Evolutionary conservation across 2,797 vertebrate species (phyloP).

Genomic region (Galagoides demidoff): DNA sequence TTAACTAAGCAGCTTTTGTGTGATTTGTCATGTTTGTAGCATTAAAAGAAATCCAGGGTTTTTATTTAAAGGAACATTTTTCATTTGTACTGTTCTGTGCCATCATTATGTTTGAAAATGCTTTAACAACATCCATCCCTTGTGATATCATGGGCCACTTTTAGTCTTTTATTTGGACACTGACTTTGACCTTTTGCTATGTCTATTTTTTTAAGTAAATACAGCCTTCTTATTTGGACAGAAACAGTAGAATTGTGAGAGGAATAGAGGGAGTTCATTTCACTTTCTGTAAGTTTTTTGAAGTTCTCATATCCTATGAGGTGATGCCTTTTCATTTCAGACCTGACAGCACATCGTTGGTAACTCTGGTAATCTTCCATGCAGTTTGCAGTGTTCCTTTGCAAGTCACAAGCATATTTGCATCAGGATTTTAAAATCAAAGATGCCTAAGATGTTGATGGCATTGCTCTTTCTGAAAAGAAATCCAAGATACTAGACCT

Average conservation of each 20-base stretch:
- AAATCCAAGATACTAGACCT: slow-evolving; percentile 49
- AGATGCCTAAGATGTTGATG: slow-evolving; percentile 38
- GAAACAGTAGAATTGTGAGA: background rate
- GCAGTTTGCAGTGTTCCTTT: background rate
- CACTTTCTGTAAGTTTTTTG: slow-evolving; percentile 39
- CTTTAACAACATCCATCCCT: slow-evolving; percentile 36
- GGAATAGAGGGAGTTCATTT: background rate
- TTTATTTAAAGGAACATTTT: slow-evolving; percentile 77
- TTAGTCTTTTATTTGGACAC: slow-evolving; percentile 44
- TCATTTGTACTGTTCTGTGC: slow-evolving; percentile 38
- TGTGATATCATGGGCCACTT: slow-evolving; percentile 29
- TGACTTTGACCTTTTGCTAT: slow-evolving; percentile 56
- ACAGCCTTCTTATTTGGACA: background rate
- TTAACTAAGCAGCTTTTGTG: slow-evolving; percentile 80
- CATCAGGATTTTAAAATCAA: slow-evolving; percentile 55
- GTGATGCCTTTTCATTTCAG: slow-evolving; percentile 26
- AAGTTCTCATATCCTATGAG: slow-evolving; percentile 13
- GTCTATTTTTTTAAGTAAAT: slow-evolving; percentile 58
- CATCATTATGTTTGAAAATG: slow-evolving; percentile 37
- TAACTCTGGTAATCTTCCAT: background rate
- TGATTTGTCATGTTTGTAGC: slow-evolving; percentile 82
- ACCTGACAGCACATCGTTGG: background rate
- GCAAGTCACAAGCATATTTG: slow-evolving; percentile 29
- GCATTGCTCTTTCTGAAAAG: slow-evolving; percentile 44
- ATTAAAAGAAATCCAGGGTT: slow-evolving; percentile 67